phyloP scores from a whole-genome alignment of 2,888 invertebrate genomes.

The Furcula furcula region DNA sequence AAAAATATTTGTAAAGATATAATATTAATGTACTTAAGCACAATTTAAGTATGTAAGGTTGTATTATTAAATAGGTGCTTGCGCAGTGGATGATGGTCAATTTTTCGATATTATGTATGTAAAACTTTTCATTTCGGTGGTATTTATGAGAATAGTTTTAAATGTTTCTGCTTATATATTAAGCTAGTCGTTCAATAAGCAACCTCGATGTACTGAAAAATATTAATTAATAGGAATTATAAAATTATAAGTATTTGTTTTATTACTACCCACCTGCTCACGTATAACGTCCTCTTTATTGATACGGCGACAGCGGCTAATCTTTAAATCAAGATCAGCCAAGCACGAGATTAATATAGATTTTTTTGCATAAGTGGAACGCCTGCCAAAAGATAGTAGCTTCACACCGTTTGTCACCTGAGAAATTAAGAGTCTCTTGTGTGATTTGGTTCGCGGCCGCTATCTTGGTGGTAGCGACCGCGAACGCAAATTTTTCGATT shows the following conservation, averaged over 20 bases:
- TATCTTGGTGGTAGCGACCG: no score
- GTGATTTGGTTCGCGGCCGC: no score
- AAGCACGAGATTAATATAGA: no score
- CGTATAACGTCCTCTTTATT: no score
- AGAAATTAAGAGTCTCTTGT: no score
- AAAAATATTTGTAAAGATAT: slow-evolving; percentile 5
- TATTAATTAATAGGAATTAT: slow-evolving; percentile 61
- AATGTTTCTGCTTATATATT: slow-evolving; percentile 65
- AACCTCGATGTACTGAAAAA: slow-evolving; percentile 75
- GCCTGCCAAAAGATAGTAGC: no score
- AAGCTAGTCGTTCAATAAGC: slow-evolving; percentile 65
- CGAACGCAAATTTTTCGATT: no score
- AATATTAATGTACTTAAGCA: slow-evolving; percentile 33
- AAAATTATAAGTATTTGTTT: slow-evolving; percentile 42
- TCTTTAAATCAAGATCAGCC: no score
- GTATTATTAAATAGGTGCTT: slow-evolving; percentile 79
- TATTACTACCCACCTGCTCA: slow-evolving; percentile 1
- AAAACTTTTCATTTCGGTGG: slow-evolving; percentile 52
- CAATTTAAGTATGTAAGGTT: slow-evolving; percentile 59
- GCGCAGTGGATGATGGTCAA: slow-evolving; percentile 74
- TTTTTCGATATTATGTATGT: slow-evolving; percentile 61
- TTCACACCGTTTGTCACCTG: no score
- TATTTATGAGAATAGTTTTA: slow-evolving; percentile 49
- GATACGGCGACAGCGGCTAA: no score
- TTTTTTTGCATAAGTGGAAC: no score